phyloP scores from a whole-genome alignment of 1,140 invertebrate genomes.

The Trichonephila clavipes region DNA sequence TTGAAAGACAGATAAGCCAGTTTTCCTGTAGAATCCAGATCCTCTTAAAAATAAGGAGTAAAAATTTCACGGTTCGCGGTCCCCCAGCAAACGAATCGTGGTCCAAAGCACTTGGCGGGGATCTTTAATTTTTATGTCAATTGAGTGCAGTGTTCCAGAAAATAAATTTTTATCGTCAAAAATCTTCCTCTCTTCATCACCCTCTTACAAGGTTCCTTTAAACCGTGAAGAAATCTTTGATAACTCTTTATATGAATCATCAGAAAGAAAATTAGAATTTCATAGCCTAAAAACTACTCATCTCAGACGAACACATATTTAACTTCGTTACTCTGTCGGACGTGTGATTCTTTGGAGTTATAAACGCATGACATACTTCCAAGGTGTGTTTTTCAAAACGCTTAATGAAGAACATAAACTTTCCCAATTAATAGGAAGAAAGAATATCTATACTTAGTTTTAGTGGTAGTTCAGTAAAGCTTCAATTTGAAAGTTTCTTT shows the following conservation, averaged over 20 bases:
- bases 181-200: background rate
- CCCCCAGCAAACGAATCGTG: background rate
- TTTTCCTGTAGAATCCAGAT: background rate
- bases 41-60: background rate
- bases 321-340: background rate
- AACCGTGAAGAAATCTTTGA: background rate
- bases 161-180: background rate
- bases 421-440: background rate
- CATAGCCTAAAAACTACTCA: background rate
- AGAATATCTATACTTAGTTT: background rate
- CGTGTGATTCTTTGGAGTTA: background rate
- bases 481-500: too few relatives aligned
- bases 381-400: background rate
- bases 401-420: background rate
- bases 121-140: slow-evolving; percentile 24
- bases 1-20: background rate
- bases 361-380: background rate
- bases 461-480: background rate
- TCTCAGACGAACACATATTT: background rate
- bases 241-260: slow-evolving; percentile 3
- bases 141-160: background rate
- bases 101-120: background rate
- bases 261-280: background rate
- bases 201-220: background rate
- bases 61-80: background rate